phyloP scores from a whole-genome alignment of 2,888 invertebrate genomes.

The Melieria omissa region DNA sequence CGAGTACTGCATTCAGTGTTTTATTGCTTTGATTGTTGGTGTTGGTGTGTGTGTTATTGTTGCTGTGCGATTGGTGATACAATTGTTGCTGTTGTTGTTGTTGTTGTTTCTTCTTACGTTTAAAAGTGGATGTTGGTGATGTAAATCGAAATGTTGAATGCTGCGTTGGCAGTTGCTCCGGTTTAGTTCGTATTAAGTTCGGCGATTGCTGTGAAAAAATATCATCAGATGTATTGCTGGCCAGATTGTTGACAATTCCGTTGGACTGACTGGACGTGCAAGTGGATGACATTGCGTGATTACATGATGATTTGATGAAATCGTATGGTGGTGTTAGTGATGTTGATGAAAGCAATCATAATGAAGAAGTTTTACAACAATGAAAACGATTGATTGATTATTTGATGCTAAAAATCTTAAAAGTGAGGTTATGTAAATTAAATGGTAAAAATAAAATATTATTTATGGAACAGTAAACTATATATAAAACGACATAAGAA shows the following conservation, averaged over 20 bases:
- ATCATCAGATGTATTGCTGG: constrained; percentile 32
- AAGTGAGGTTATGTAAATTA: too few relatives aligned
- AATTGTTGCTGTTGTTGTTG: constrained; percentile 43
- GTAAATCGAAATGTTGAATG: constrained; percentile 43
- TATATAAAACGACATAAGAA: too few relatives aligned
- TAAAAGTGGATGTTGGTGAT: constrained; percentile 48
- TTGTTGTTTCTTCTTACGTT: constrained; percentile 49
- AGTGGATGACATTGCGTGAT: too few relatives aligned
- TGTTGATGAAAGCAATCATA: constrained; percentile 5
- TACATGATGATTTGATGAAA: too few relatives aligned
- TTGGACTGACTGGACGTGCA: constrained; percentile 32
- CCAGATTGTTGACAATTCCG: constrained; percentile 19
- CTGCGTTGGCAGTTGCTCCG: constrained; percentile 19
- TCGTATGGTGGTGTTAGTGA: constrained; percentile 1
- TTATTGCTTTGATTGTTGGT: constrained; percentile 29
- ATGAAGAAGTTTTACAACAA: too few relatives aligned
- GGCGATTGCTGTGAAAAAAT: constrained; percentile 43
- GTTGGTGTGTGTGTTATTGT: constrained; percentile 38
- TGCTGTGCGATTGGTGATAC: constrained; percentile 25
- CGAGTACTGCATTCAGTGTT: constrained; percentile 23
- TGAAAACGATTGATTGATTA: too few relatives aligned
- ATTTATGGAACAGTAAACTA: too few relatives aligned
- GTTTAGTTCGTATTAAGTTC: constrained; percentile 31
- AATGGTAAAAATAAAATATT: too few relatives aligned
- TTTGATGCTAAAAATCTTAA: too few relatives aligned